These are phyloP conservation scores for Chionoecetes opilio DNA, from an alignment of 1,140 invertebrate species.

Conservation along the genomic window DNA sequence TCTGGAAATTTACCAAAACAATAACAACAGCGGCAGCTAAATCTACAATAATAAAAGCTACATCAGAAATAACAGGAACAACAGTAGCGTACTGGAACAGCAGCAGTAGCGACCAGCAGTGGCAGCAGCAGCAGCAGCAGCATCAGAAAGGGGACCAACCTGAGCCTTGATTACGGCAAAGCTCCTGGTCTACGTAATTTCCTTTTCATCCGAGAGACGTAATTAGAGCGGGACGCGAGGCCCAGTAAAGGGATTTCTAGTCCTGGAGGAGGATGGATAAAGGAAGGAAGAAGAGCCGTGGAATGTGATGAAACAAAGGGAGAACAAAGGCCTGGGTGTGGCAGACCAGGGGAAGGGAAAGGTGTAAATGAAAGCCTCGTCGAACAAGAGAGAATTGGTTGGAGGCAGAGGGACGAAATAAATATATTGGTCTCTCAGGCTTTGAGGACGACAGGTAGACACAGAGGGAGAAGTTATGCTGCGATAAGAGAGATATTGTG, in stretches of 20 bases:
- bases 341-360: neutral
- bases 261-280: neutral
- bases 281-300: neutral
- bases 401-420: neutral
- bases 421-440: neutral
- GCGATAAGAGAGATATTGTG: too few relatives aligned
- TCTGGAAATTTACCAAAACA: too few relatives aligned
- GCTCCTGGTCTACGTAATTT: neutral
- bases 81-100: too few relatives aligned
- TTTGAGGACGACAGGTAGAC: too few relatives aligned
- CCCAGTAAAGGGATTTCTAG: constrained; percentile 19
- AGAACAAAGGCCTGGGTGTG: neutral
- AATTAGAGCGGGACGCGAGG: constrained; percentile 15
- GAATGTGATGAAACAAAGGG: neutral
- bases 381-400: neutral
- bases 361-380: neutral
- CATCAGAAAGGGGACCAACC: neutral
- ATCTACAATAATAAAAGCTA: too few relatives aligned
- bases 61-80: neutral
- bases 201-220: constrained; percentile 5
- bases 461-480: too few relatives aligned
- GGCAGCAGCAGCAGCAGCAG: neutral
- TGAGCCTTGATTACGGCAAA: constrained; percentile 15
- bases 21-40: neutral
- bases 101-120: too few relatives aligned